A percentile compares a stretch with the other conserved stretches of the same genome.
phyloP scores from a whole-genome alignment of 2,888 invertebrate species.

The Poecilobothrus nobilitatus region DNA sequence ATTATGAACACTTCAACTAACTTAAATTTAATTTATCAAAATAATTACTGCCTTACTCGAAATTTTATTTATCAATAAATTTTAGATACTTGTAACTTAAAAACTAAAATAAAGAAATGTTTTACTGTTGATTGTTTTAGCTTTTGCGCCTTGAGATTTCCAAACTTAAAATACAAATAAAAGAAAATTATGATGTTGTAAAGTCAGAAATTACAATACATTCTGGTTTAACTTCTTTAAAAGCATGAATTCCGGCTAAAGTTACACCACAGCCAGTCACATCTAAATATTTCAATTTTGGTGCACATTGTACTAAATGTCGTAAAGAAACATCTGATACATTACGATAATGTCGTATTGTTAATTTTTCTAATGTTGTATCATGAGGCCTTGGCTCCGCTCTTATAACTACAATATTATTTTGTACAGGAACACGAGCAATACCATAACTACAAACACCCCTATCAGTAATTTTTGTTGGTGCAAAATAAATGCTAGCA shows the following conservation, averaged over 20 bases:
- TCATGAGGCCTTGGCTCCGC: constrained; percentile 40
- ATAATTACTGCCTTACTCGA: background rate
- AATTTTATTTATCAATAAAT: too few species aligned
- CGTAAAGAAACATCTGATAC: constrained; percentile 55
- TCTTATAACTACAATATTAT: constrained; percentile 40
- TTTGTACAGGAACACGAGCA: constrained; percentile 35
- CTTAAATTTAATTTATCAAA: background rate
- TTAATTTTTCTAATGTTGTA: constrained; percentile 47
- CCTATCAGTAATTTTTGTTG: constrained; percentile 34
- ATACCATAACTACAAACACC: constrained; percentile 41
- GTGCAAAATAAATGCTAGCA: constrained; percentile 12
- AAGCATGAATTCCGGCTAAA: constrained; percentile 50
- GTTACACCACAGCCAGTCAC: constrained; percentile 60
- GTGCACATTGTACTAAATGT: constrained; percentile 55
- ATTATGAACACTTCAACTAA: background rate
- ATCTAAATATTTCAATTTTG: constrained; percentile 52
- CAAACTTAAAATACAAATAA: background rate
- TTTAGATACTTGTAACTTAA: too few species aligned
- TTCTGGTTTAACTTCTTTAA: constrained; percentile 51
- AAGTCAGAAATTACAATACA: constrained; percentile 47
- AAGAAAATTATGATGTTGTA: constrained; percentile 11
- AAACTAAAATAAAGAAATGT: too few species aligned
- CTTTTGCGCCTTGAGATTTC: too few species aligned
- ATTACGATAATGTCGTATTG: constrained; percentile 51
- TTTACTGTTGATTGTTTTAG: too few species aligned